phyloP scores from a whole-genome alignment of 2,113 vertebrate genomes.

The Ameiurus melas region DNA sequence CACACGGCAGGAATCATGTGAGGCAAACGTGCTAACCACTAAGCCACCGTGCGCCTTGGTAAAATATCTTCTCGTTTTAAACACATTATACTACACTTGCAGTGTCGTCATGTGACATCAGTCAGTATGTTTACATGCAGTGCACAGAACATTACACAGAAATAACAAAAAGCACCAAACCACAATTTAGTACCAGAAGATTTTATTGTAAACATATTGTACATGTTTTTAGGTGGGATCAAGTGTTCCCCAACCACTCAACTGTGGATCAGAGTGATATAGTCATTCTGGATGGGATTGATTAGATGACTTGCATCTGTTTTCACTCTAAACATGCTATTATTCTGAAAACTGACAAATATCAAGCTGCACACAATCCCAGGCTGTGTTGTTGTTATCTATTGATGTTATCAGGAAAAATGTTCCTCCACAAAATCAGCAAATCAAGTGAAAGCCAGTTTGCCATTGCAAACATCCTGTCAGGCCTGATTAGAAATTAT shows the following conservation, averaged over 20 bases:
- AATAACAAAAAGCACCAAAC: background rate
- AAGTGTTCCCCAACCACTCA: background rate
- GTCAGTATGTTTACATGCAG: too few species aligned
- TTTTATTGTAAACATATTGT: background rate
- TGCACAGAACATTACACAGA: too few species aligned
- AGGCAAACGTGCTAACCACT: too few species aligned
- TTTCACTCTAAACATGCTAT: background rate
- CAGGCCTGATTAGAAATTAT: constrained; percentile 30
- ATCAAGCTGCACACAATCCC: background rate
- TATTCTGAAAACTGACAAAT: constrained; percentile 12
- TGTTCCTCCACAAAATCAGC: background rate
- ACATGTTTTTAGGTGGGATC: too few species aligned
- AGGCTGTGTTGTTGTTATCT: constrained; percentile 18
- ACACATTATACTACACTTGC: background rate
- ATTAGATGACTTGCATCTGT: background rate
- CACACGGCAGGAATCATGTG: too few species aligned
- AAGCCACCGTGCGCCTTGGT: too few species aligned
- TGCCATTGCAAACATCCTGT: constrained; percentile 17
- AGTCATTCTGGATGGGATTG: background rate
- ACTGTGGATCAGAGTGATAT: too few species aligned
- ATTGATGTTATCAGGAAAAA: too few species aligned
- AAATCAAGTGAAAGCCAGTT: constrained; percentile 21
- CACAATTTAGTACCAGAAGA: background rate
- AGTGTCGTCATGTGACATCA: background rate
- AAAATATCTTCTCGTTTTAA: background rate